Conservation (phyloP, 2,888 invertebrate genomes). For the Theretra japonica region DNA sequence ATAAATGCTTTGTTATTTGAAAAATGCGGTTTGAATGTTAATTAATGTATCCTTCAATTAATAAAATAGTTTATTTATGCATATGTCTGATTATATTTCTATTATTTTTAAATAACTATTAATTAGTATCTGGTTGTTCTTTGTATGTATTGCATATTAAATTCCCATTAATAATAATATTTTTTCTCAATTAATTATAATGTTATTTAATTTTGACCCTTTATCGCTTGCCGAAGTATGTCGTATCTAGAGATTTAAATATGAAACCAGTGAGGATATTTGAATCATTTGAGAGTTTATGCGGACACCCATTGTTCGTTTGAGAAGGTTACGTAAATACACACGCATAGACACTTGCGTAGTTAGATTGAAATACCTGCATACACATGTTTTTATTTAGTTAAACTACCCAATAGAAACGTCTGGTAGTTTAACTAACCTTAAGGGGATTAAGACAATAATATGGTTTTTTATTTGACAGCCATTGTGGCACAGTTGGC, state of each 20-base stretch:
- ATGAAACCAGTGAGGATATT: slow-evolving; percentile 11
- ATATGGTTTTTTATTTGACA: no score
- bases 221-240: not conserved
- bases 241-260: not conserved
- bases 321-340: slow-evolving; percentile 56
- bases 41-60: not conserved
- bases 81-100: not conserved
- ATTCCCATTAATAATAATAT: not conserved
- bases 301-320: slow-evolving; percentile 59
- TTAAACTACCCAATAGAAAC: not conserved
- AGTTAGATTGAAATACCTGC: not conserved
- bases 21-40: not conserved
- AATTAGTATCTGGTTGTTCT: not conserved
- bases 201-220: not conserved
- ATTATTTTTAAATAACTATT: not conserved
- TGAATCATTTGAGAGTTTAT: slow-evolving; percentile 27
- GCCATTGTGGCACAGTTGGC: no score
- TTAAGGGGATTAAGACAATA: no score
- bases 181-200: not conserved
- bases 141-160: not conserved
- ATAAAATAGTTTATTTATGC: not conserved
- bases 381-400: not conserved
- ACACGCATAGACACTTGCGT: slow-evolving; percentile 19
- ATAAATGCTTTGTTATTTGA: not conserved
- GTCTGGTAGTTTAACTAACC: no score